Base-by-base conservation (phyloP, 1,140 invertebrate species). In the Bombus waltoni region DNA sequence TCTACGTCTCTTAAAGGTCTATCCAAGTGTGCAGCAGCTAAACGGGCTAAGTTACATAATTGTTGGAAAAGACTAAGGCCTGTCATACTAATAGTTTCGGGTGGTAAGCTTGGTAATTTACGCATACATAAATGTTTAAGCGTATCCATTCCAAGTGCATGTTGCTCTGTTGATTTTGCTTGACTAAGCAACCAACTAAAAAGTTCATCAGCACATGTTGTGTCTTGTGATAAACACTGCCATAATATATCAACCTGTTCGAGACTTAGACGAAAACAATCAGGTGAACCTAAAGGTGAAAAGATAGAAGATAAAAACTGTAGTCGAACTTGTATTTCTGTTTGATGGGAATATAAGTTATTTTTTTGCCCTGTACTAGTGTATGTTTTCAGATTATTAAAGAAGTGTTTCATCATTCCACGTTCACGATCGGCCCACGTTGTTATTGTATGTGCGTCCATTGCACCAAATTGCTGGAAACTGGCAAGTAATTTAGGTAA, bases 261-360 rank as follows among this genome's bases (percentile, higher is more conserved):
- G 71, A 98, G 95, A 88, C 96, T 98, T 79, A 99, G 95, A 83
- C 98, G 98, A 94, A 99, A 99, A 87, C 96, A 97, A 86, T 98
- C 98, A 22, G 98, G 98, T 38, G 98, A 99, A 15, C 98, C 98
- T 81, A 98, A 94, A 0, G 97, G 97, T n/a, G 98, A 98, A 95
- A 98, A 99, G 59, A 99, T 97, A 72, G 98, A 98, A 5, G 98
- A 98, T 35, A 99, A 95, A 95, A 99, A 99, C 93, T 98, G 97
- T 82, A 99, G 94, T 25, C 98, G 95, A 22, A 98, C 98, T 93
- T 98, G 98, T 68, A 99, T 97, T 94, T 99, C 98, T 18, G 98
- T 98, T 93, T 98, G 97, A 94, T 98, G 98, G 53, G 97, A 97
- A 94, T 98, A 98, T 84, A 98, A 95, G 89, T 93, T 94, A n/a